Evolutionary conservation across 2,797 vertebrate species (phyloP).

Genomic region (Tenualosa ilisha): DNA sequence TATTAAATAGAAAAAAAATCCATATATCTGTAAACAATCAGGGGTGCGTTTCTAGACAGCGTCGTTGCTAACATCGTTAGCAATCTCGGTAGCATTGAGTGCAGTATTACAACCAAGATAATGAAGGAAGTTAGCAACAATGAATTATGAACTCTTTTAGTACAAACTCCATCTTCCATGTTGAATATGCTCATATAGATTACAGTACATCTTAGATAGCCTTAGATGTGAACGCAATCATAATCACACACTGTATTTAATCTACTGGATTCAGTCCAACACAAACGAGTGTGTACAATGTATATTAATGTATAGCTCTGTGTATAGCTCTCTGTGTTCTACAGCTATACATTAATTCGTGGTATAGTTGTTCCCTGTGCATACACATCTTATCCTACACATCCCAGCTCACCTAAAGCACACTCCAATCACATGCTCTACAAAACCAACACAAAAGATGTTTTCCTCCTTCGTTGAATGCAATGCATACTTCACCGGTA

Average conservation of each 20-base stretch:
- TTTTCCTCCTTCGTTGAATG: conserved; percentile 26
- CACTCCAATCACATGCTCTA: conserved; percentile 49
- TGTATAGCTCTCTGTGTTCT: background rate
- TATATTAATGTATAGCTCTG: no score
- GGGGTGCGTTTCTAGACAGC: no score
- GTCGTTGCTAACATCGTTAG: no score
- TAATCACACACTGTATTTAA: background rate
- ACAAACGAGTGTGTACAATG: no score
- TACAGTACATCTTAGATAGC: no score
- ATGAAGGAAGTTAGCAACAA: no score
- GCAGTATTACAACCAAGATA: no score
- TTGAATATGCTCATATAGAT: no score
- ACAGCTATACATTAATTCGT: background rate
- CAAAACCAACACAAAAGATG: conserved; percentile 44
- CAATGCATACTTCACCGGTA: conserved; percentile 32
- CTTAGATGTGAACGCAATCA: no score
- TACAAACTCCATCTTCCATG: background rate
- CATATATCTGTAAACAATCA: background rate
- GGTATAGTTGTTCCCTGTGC: background rate
- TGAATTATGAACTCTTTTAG: background rate
- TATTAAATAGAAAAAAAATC: background rate
- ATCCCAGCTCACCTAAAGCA: conserved; percentile 33
- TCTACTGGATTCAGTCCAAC: background rate
- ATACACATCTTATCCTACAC: background rate
- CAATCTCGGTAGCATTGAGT: no score